Percentiles rank a stretch among this genome's conserved stretches.
Conservation (phyloP, 2,113 vertebrate genomes). For the Sus scrofa region DNA sequence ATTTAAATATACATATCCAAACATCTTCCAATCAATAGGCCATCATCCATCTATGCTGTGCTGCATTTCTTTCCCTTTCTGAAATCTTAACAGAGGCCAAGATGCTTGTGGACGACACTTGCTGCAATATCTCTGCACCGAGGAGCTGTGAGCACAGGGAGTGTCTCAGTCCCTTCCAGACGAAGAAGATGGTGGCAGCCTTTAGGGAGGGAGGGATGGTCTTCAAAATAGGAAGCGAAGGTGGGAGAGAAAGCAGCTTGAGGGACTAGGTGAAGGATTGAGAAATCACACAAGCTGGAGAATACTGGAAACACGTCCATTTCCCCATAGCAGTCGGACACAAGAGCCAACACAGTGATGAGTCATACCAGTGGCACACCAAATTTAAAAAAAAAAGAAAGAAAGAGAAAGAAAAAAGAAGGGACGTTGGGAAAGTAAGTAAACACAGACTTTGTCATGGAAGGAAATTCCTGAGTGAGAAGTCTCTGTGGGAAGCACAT, state of each 20-base stretch:
- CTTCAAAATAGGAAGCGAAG: background rate
- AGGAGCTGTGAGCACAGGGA: background rate
- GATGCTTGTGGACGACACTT: background rate
- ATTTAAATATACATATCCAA: conserved; percentile 54
- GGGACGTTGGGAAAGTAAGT: conserved; percentile 6
- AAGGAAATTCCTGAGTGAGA: conserved; percentile 54
- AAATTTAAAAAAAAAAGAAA: background rate
- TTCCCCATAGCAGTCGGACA: background rate
- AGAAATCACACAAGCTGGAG: conserved; percentile 26
- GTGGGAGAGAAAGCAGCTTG: background rate
- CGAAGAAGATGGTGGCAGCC: background rate
- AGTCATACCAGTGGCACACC: conserved; percentile 17
- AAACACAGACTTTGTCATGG: conserved; percentile 53
- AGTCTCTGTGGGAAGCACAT: conserved; percentile 26
- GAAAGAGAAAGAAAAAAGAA: background rate
- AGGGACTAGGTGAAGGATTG: background rate
- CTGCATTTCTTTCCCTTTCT: conserved; percentile 1
- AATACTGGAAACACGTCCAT: conserved; percentile 10
- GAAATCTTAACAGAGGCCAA: background rate
- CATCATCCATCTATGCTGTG: conserved; percentile 5
- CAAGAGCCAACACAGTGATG: conserved; percentile 38
- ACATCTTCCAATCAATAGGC: conserved; percentile 56
- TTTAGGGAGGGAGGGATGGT: background rate
- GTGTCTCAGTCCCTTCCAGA: background rate
- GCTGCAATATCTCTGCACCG: background rate